A percentile compares a stretch with the other conserved stretches of the same genome.
phyloP scores from a whole-genome alignment of 2,113 vertebrate genomes.

The Chlorocebus sabaeus region DNA sequence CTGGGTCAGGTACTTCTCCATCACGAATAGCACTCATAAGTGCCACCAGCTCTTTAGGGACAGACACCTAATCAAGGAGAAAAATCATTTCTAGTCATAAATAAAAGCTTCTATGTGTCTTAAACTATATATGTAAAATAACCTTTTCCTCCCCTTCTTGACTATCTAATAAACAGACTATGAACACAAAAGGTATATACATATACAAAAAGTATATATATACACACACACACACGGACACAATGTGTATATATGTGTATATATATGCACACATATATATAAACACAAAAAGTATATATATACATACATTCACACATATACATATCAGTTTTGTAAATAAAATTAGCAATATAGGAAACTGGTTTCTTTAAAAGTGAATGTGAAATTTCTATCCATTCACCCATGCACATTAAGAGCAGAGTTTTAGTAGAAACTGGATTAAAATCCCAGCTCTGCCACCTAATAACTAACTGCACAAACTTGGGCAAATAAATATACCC shows the following conservation, averaged over 20 bases:
- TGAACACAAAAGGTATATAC: not conserved
- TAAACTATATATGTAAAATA: not conserved
- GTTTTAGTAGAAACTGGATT: not conserved
- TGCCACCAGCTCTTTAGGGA: conserved; percentile 94
- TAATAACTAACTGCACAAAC: not conserved
- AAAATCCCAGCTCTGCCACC: not conserved
- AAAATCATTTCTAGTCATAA: conserved; percentile 1
- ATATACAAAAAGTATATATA: too few species aligned
- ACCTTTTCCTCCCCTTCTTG: not conserved
- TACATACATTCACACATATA: too few species aligned
- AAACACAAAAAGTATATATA: not conserved
- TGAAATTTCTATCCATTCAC: not conserved
- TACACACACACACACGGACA: too few species aligned
- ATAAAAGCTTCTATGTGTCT: not conserved
- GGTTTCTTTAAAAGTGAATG: conserved; percentile 3
- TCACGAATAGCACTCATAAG: conserved; percentile 95
- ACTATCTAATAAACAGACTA: not conserved
- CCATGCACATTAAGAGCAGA: not conserved
- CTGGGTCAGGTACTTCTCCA: conserved; percentile 89
- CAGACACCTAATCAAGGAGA: conserved; percentile 86
- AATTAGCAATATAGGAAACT: not conserved
- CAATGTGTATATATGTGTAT: too few species aligned
- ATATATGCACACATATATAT: too few species aligned
- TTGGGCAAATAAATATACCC: not conserved
- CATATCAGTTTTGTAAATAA: not conserved